phyloP scores from a whole-genome alignment of 2,888 invertebrate genomes.

The Nemotelus nigrinus region DNA sequence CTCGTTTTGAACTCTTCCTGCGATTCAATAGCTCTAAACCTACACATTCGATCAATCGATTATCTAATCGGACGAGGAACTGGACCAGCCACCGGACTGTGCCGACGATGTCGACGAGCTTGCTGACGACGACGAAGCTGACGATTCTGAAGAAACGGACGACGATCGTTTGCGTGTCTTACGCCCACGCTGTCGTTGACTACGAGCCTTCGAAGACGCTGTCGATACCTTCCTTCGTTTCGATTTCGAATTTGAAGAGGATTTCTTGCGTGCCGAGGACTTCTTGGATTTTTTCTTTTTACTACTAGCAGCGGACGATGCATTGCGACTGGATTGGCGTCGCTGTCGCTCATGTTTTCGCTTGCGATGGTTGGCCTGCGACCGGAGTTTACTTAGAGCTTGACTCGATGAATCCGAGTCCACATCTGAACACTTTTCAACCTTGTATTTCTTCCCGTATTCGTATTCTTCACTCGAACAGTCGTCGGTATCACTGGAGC shows the following conservation, averaged over 20 bases:
- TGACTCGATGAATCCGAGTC: conserved; percentile 7
- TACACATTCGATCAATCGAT: background rate
- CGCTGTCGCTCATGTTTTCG: conserved; percentile 22
- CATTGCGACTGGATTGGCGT: background rate
- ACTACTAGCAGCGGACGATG: background rate
- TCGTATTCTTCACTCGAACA: conserved; percentile 10
- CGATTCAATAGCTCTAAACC: background rate
- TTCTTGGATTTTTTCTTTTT: conserved; percentile 41
- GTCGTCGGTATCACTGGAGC: conserved; percentile 30
- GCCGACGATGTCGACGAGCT: conserved; percentile 12
- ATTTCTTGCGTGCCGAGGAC: conserved; percentile 37
- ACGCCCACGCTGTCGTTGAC: background rate
- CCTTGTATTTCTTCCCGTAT: background rate
- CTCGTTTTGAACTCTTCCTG: background rate
- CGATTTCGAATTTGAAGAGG: conserved; percentile 10
- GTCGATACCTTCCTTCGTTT: conserved; percentile 29
- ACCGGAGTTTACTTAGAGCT: background rate
- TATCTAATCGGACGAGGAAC: conserved; percentile 23
- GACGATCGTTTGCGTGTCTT: background rate
- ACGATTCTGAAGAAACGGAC: conserved; percentile 2
- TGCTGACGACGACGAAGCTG: background rate
- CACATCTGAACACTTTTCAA: background rate
- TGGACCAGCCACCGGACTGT: conserved; percentile 8
- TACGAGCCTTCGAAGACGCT: background rate
- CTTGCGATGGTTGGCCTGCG: conserved; percentile 11